Evolutionary conservation across 2,888 invertebrate genomes (phyloP), one percentile per base, ranked within the genome.

Genomic region (Melanotus villosus): DNA sequence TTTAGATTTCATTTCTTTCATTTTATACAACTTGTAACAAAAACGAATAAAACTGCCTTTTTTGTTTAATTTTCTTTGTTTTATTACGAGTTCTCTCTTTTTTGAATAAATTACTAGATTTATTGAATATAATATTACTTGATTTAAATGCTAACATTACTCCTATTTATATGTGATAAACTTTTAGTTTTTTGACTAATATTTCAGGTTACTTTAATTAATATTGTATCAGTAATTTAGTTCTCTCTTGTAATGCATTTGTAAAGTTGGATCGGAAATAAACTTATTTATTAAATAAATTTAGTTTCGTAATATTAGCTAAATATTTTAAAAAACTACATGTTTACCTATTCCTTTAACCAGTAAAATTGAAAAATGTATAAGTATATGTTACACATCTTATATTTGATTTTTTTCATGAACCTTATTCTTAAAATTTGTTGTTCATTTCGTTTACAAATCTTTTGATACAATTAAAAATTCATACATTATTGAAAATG

Each of bases 231-330:
- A 41, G 16, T 64, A 64, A 41, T 65, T 23, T 62, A 21, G 23
- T n/a, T 30, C 26, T 50, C 23, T 52, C 21, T 50, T 66, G 21
- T 50, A 50, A 26, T 50, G 16, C n/a, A 18, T 59, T 60, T 60
- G 60, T 66, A 66, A 66, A 59, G 52, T 60, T 60, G 32, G 26
- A 52, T 60, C 52, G 66, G 65, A 66, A 65, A 66, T 66, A 66
- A 66, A 66, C 38, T 60, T 59, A 66, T 56, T 66, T 66, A 56
- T 56, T 52, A 52, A 52, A 52, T 32, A 52, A 30, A n/a, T n/a
- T n/a, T n/a, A n/a, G n/a, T n/a, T n/a, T n/a, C n/a, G n/a, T n/a
- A n/a, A n/a, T n/a, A n/a, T n/a, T n/a, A 34, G 7, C 26, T 26
- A 7, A 26, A 26, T 26, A n/a, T n/a, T n/a, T n/a, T n/a, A n/a